phyloP scores from a whole-genome alignment of 2,797 vertebrate species.

The Sebastiscus tertius region DNA sequence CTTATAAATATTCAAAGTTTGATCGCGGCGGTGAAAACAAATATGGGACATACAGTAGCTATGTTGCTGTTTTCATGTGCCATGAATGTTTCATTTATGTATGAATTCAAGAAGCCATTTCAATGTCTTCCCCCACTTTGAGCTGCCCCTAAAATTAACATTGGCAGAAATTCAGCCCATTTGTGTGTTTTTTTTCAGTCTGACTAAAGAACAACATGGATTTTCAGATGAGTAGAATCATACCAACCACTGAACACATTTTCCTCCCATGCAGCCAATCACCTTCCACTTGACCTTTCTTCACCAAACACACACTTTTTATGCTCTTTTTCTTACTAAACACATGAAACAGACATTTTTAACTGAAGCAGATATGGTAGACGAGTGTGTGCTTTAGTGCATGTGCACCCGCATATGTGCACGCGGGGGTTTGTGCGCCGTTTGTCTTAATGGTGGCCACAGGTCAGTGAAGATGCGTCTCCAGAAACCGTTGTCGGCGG shows the following conservation, averaged over 20 bases:
- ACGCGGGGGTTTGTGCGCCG: background rate
- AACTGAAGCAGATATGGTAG: conserved; percentile 51
- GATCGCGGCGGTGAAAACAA: conserved; percentile 67
- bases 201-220: background rate
- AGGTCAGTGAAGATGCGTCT: conserved; percentile 80
- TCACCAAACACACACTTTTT: conserved; percentile 44
- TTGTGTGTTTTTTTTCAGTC: background rate
- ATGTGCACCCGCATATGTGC: background rate
- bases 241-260: conserved; percentile 24
- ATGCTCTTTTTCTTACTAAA: conserved; percentile 45
- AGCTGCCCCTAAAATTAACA: conserved; percentile 40
- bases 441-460: conserved; percentile 61
- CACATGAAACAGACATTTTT: conserved; percentile 63
- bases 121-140: conserved; percentile 53
- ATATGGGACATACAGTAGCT: conserved; percentile 55
- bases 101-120: conserved; percentile 70
- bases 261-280: background rate
- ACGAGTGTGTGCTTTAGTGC: conserved; percentile 14
- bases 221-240: conserved; percentile 13
- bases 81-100: conserved; percentile 72
- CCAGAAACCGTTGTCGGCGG: conserved; percentile 70
- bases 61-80: conserved; percentile 64
- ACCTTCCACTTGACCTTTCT: conserved; percentile 58
- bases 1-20: conserved; percentile 77
- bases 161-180: conserved; percentile 46